phyloP scores from a whole-genome alignment of 2,797 vertebrate species.

The Taenioides sp. region DNA sequence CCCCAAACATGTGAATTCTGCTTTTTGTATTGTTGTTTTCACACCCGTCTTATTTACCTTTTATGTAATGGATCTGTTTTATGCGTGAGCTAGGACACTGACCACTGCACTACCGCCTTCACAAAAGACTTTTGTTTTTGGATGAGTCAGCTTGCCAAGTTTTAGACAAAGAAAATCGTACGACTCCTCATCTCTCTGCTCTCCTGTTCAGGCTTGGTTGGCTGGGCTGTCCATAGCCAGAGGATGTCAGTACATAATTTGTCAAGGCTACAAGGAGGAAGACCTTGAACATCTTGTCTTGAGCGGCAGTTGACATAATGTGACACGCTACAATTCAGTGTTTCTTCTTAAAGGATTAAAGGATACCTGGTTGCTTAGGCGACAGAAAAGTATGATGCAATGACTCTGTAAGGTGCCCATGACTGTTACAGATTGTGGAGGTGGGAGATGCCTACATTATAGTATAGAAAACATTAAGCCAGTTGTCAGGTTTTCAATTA shows the following conservation, averaged over 20 bases:
- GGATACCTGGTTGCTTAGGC: constrained; percentile 68
- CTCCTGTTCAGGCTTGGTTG: constrained; percentile 22
- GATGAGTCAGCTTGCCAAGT: constrained; percentile 45
- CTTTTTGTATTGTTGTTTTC: neutral
- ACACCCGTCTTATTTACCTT: constrained; percentile 6
- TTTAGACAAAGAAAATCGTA: constrained; percentile 38
- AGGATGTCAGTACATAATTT: constrained; percentile 11
- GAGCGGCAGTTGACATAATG: constrained; percentile 18
- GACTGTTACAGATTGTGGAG: constrained; percentile 44
- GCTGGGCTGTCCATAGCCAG: constrained; percentile 27
- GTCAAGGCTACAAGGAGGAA: neutral
- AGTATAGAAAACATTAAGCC: neutral
- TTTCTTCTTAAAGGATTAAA: constrained; percentile 53
- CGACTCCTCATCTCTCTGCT: constrained; percentile 43
- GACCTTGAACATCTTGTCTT: constrained; percentile 26
- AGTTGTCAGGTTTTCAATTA: no score
- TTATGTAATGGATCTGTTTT: constrained; percentile 46
- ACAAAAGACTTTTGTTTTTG: constrained; percentile 25
- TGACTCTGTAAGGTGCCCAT: constrained; percentile 61
- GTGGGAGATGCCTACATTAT: constrained; percentile 15
- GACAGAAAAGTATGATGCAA: constrained; percentile 63
- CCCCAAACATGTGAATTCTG: neutral
- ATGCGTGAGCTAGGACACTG: constrained; percentile 38
- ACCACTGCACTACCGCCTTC: constrained; percentile 40
- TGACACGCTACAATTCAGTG: constrained; percentile 10